Evolutionary conservation across 2,113 vertebrate species (phyloP), one percentile per base, ranked within the genome.

Genomic region (Psephotus haematonotus): DNA sequence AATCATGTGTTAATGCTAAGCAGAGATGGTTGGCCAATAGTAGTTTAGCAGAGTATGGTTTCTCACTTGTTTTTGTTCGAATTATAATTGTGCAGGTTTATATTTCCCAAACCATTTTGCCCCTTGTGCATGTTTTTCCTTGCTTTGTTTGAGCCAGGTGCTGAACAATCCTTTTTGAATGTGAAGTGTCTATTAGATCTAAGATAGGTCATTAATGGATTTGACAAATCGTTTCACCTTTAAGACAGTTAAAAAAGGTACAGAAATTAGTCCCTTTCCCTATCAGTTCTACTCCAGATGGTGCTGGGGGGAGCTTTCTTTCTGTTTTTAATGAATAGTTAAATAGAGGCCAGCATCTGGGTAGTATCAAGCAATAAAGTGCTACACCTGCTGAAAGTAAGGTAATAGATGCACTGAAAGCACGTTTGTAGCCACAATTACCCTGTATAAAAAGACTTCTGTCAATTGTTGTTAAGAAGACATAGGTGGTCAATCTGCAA

Each of bases 1-100:
- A 97, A 98, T 98, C 98, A 98, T 97, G 95, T 97, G 98, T 98
- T 96, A 98, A 98, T 96, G 97, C 96, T 96, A 98, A 98, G 92
- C 96, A 7, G 82, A 98, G 97, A 96, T 98, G 96, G 97, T 97
- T 69, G 70, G 96, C 96, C 97, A 97, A 97, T 92, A 96, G 86
- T 89, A 96, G 86, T 91, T 97, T 92, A 71, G 94, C 82, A 74
- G 68, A 96, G 89, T 80, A 92, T 91, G 70, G 91, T 84, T 97
- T 96, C 96, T 97, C 95, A 85, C 88, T 98, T 96, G 93, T 81
- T 97, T 98, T 97, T 97, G 82, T 97, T 97, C 88, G 33, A 98
- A 97, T 97, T 97, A 97, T 98, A 98, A 98, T 97, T 94, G 92
- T 92, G 86, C 91, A 97, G 94, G 97, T 97, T 97, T 98, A 94